These are phyloP conservation scores for Sylvilagus bachmani DNA, from an alignment of 2,113 vertebrate genomes.

Conservation along the genomic window DNA sequence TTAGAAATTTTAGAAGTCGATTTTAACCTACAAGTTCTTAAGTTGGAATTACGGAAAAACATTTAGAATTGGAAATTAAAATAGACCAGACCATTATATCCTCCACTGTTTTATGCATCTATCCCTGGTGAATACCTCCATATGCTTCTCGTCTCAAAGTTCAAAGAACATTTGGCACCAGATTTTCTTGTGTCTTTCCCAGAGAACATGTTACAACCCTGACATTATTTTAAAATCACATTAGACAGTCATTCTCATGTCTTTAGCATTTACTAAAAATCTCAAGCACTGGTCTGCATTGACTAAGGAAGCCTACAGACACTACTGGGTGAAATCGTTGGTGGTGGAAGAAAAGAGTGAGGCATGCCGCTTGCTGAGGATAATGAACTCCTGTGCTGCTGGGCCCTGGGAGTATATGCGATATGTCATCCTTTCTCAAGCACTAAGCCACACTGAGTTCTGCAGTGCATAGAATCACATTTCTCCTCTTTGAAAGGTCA, in stretches of 20 bases:
- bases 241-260: background rate
- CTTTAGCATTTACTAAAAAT: conserved; percentile 43
- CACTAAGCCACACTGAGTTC: background rate
- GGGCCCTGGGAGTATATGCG: conserved; percentile 2
- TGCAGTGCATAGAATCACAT: background rate
- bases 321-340: background rate
- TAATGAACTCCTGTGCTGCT: background rate
- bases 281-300: background rate
- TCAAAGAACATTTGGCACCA: conserved; percentile 42
- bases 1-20: background rate
- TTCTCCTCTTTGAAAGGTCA: conserved; percentile 60
- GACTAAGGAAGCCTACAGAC: conserved; percentile 1
- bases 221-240: conserved; percentile 27
- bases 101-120: background rate
- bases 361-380: conserved; percentile 1
- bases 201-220: background rate
- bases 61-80: background rate
- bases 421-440: background rate
- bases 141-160: conserved; percentile 4
- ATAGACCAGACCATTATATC: background rate
- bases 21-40: conserved; percentile 20
- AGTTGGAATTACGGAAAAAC: background rate
- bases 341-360: conserved; percentile 27
- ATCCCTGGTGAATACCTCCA: background rate
- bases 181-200: background rate